phyloP scores from a whole-genome alignment of 1,140 invertebrate genomes.

The Pseudoatta argentina region DNA sequence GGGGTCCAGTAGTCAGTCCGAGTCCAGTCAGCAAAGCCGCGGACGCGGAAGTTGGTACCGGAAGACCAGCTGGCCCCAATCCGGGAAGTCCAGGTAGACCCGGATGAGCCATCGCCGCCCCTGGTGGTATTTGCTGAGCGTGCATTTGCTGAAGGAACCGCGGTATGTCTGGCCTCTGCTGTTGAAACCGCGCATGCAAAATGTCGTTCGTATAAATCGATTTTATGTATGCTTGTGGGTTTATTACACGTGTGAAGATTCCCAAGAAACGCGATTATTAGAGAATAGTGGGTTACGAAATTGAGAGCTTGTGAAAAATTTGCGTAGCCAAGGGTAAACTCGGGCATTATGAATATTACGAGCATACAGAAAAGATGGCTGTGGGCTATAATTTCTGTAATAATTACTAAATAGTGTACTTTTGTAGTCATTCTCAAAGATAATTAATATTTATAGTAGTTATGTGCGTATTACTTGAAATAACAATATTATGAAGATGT shows the following conservation, averaged over 20 bases:
- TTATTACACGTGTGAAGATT: not conserved
- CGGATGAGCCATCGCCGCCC: conserved; percentile 90
- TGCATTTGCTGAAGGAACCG: conserved; percentile 96
- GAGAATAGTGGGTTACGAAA: not conserved
- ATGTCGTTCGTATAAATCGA: conserved; percentile 3
- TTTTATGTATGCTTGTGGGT: not conserved
- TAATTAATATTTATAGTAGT: too few relatives aligned
- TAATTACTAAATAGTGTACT: too few relatives aligned
- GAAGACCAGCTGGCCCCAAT: conserved; percentile 84
- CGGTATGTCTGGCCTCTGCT: conserved; percentile 92
- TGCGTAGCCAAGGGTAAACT: not conserved
- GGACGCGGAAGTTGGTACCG: conserved; percentile 84
- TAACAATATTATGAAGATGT: too few relatives aligned
- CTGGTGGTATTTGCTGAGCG: conserved; percentile 93
- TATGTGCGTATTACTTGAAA: too few relatives aligned
- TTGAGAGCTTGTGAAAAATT: not conserved
- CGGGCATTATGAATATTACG: too few relatives aligned
- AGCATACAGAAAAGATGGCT: too few relatives aligned
- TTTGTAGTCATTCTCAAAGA: too few relatives aligned
- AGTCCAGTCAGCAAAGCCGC: conserved; percentile 80
- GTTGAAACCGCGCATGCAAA: conserved; percentile 86
- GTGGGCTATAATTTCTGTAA: too few relatives aligned
- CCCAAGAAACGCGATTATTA: not conserved
- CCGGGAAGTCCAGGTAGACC: conserved; percentile 84
- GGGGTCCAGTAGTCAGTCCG: conserved; percentile 87